Conservation (phyloP, 2,888 invertebrate genomes). For the Tetragnatha montana region DNA sequence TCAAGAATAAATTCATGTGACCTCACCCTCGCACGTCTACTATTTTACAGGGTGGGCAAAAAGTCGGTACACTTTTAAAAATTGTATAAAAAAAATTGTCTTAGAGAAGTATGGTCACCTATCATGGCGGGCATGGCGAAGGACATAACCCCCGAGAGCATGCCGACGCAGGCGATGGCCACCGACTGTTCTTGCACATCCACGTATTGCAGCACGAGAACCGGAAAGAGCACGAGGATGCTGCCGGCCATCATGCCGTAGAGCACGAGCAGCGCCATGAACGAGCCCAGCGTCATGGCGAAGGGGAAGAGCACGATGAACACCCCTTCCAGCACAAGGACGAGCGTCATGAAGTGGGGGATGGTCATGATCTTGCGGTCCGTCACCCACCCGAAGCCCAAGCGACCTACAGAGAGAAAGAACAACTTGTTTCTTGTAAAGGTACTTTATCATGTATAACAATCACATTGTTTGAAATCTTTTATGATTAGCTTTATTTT, state of each 20-base stretch:
- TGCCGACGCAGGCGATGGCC: slow-evolving; percentile 46
- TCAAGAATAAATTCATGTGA: no score
- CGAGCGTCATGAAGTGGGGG: slow-evolving; percentile 39
- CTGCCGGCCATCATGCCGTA: slow-evolving; percentile 48
- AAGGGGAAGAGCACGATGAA: slow-evolving; percentile 40
- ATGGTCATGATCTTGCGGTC: slow-evolving; percentile 44
- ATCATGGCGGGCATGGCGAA: slow-evolving; percentile 58
- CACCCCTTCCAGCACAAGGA: slow-evolving; percentile 27
- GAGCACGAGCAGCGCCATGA: slow-evolving; percentile 29
- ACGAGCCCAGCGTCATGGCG: slow-evolving; percentile 11
- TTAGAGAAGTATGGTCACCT: slow-evolving; percentile 39
- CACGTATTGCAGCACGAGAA: slow-evolving; percentile 51
- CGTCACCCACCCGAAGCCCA: slow-evolving; percentile 60
- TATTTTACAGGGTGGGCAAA: no score
- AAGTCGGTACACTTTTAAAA: no score
- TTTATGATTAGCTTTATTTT: no score
- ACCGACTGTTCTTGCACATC: slow-evolving; percentile 21
- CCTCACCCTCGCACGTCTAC: no score
- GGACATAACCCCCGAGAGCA: slow-evolving; percentile 39
- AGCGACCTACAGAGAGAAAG: slow-evolving; percentile 10
- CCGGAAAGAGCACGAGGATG: slow-evolving; percentile 45
- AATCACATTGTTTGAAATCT: no score
- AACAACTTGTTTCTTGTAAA: background rate
- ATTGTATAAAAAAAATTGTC: no score
- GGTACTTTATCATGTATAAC: no score